phyloP scores from a whole-genome alignment of 2,888 invertebrate genomes.

The Chymomyza amoena region DNA sequence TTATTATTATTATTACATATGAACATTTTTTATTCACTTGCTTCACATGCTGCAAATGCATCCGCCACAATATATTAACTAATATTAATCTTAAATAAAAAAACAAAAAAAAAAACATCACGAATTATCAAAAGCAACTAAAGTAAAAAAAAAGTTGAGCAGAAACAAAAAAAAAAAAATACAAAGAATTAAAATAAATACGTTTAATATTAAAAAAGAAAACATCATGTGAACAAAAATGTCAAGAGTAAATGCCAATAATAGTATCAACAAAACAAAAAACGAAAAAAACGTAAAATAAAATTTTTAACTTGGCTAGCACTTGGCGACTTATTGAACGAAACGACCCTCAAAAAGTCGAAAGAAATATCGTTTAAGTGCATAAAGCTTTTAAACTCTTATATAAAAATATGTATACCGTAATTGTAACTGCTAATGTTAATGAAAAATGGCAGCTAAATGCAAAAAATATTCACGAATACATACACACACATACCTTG shows the following conservation, averaged over 20 bases:
- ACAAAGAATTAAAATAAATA: background rate
- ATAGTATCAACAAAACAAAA: background rate
- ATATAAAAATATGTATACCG: background rate
- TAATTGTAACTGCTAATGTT: conserved; percentile 38
- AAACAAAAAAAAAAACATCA: background rate
- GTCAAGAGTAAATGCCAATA: background rate
- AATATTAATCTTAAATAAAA: background rate
- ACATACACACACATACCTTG: conserved; percentile 9
- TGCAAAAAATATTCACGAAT: conserved; percentile 29
- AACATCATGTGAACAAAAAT: background rate
- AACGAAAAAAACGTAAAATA: background rate
- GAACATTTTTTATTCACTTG: conserved; percentile 1
- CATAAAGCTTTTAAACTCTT: conserved; percentile 11
- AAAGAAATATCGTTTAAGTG: conserved; percentile 2
- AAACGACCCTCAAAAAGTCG: conserved; percentile 9
- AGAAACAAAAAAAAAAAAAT: no score
- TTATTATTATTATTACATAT: conserved; percentile 4
- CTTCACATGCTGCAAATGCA: background rate
- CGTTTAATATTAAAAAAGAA: background rate
- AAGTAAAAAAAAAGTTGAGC: background rate
- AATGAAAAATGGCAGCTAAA: conserved; percentile 22
- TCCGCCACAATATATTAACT: conserved; percentile 34
- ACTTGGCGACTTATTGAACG: conserved; percentile 12
- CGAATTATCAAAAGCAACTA: background rate
- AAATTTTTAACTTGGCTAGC: background rate